Percentiles rank a stretch among this genome's conserved stretches.
phyloP scores from a whole-genome alignment of 2,888 invertebrate species.

The Melipona beecheii region DNA sequence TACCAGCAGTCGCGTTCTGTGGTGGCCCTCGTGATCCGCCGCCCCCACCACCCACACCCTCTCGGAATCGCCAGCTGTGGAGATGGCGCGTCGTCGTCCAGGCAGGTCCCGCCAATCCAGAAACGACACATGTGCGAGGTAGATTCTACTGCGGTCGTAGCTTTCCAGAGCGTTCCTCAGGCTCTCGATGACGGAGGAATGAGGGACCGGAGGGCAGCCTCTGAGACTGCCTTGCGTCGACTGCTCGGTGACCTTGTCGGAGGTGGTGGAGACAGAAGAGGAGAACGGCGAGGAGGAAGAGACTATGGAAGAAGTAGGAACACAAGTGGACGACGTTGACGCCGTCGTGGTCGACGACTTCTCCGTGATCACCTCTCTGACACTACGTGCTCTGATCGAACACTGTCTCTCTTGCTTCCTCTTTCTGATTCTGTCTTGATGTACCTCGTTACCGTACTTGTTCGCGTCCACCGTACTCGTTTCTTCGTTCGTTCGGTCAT shows the following conservation, averaged over 20 bases:
- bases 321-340: constrained; percentile 27
- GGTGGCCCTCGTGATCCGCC: constrained; percentile 84
- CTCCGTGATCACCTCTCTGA: constrained; percentile 20
- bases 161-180: constrained; percentile 75
- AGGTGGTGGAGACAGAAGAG: constrained; percentile 62
- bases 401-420: constrained; percentile 54
- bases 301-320: constrained; percentile 37
- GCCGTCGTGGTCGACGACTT: constrained; percentile 19
- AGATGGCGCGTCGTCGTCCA: constrained; percentile 69
- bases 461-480: not conserved
- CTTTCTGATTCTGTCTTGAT: constrained; percentile 41
- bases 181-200: constrained; percentile 65
- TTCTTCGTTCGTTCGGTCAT: not conserved
- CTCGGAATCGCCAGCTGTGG: constrained; percentile 61
- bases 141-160: constrained; percentile 82
- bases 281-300: constrained; percentile 65
- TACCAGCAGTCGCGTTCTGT: constrained; percentile 84
- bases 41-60: constrained; percentile 83
- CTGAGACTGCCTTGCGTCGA: constrained; percentile 36
- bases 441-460: not conserved
- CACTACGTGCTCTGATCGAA: constrained; percentile 15
- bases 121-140: constrained; percentile 82
- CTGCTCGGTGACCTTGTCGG: constrained; percentile 52
- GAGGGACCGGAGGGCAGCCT: constrained; percentile 14
- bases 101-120: constrained; percentile 84